Evolutionary conservation across 2,888 invertebrate species (phyloP).

Genomic region (Drosophila quinaria): DNA sequence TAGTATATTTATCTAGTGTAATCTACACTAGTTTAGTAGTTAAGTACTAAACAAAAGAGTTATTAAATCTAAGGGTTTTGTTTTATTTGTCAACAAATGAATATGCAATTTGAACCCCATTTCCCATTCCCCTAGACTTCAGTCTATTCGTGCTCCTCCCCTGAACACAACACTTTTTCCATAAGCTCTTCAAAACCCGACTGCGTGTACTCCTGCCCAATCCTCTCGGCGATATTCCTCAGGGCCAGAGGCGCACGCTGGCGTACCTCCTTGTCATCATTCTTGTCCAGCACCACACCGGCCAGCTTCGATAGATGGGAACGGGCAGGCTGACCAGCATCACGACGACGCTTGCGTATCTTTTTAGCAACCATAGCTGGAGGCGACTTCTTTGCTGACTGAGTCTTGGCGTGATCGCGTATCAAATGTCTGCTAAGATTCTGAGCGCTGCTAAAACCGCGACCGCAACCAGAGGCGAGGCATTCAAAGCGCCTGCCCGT

Average conservation of each 20-base stretch:
- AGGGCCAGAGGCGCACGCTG: slow-evolving; percentile 62
- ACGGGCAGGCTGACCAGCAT: slow-evolving; percentile 74
- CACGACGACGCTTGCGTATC: slow-evolving; percentile 76
- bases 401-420: slow-evolving; percentile 60
- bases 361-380: neutral
- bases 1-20: too few relatives aligned
- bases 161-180: neutral
- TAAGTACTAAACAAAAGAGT: neutral
- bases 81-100: neutral
- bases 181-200: neutral
- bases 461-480: slow-evolving; percentile 74
- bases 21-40: too few relatives aligned
- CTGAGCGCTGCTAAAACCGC: slow-evolving; percentile 77
- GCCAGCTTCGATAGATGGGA: slow-evolving; percentile 77
- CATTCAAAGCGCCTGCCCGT: slow-evolving; percentile 86
- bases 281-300: slow-evolving; percentile 70
- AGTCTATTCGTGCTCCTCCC: neutral
- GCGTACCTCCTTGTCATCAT: slow-evolving; percentile 72
- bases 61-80: neutral
- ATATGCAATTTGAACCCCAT: neutral
- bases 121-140: neutral
- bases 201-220: slow-evolving; percentile 7
- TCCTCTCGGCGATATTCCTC: slow-evolving; percentile 37
- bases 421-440: slow-evolving; percentile 73
- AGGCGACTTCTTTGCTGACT: neutral